Evolutionary conservation across 2,797 vertebrate species (phyloP).

Genomic region (Typhlichthys eigenmanni): DNA sequence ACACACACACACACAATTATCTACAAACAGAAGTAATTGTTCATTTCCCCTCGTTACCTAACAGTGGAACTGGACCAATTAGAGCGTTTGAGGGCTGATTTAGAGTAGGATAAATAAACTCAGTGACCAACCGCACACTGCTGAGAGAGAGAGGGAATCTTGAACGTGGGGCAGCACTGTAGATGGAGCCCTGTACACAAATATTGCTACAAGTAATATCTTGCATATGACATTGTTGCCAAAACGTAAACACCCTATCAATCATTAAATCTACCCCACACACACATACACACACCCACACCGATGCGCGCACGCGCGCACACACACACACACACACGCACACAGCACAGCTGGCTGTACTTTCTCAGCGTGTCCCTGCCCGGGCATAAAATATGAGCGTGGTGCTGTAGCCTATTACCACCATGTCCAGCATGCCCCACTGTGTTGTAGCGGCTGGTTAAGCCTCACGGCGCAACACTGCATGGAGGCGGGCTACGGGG

Average conservation of each 20-base stretch:
- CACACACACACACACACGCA: background rate
- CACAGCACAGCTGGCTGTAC: background rate
- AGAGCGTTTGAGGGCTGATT: conserved; percentile 81
- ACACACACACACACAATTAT: conserved; percentile 37
- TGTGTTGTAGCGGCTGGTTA: conserved; percentile 53
- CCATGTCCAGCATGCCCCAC: conserved; percentile 35
- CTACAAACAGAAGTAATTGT: conserved; percentile 79
- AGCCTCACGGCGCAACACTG: conserved; percentile 53
- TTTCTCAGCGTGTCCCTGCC: conserved; percentile 3
- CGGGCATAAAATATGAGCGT: conserved; percentile 51
- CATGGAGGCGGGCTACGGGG: conserved; percentile 60
- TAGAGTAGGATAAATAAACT: conserved; percentile 85
- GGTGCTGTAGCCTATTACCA: conserved; percentile 3
- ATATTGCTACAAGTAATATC: conserved; percentile 17
- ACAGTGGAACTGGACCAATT: conserved; percentile 83
- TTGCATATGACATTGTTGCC: conserved; percentile 1
- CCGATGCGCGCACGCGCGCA: background rate
- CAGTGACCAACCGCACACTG: conserved; percentile 65
- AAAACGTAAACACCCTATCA: conserved; percentile 40
- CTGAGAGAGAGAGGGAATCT: conserved; percentile 17
- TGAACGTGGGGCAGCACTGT: conserved; percentile 31
- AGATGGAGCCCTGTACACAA: conserved; percentile 45
- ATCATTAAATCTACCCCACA: conserved; percentile 29
- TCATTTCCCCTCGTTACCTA: conserved; percentile 84
- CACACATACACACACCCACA: conserved; percentile 8